Base-by-base conservation (phyloP, 2,113 vertebrate genomes). In the Prunella himalayana region DNA sequence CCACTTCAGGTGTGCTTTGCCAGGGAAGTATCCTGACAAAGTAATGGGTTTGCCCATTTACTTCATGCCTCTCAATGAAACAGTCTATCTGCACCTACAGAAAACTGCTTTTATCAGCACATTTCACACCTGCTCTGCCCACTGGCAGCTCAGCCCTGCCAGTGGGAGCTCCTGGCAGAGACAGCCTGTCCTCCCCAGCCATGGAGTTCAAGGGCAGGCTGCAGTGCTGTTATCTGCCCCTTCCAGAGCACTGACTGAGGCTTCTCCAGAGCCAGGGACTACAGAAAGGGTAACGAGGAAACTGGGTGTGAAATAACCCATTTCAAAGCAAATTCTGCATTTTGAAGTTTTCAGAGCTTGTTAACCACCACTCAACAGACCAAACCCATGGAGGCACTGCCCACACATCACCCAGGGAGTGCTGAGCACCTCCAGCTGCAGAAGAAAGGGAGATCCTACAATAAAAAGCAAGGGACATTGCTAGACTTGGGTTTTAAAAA, bases 331-430 rank as follows among this genome's bases (percentile, higher is more conserved):
- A 71, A 45, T 69, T 85, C 69, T 84, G 18, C 28, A 9, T 37
- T 59, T 66, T 33, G 33, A 25, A 42, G 30, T 31, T 66, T 79
- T 56, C 57, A 37, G 89, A 82, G 44, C 3, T 7, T 14, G 41
- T 21, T 53, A 11, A 82, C 5, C 4, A 19, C 18, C 90, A 20
- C 63, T 22, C 13, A 76, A 53, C 15, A 82, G 53, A 64, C 7
- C 12, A 45, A 49, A 49, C 6, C 15, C 11, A 4, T 2, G 12
- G 24, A n/a, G 65, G n/a, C 53, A 7, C n/a, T 21, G 20, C 33
- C n/a, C 37, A 8, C 3, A 28, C 0, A 17, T 2, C 65, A 20
- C 4, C 25, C 47, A 7, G 30, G 4, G 15, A 3, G 51, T 3
- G 7, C 37, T 30, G 63, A 61, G 42, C 6, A 3, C 49, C 41